phyloP scores from a whole-genome alignment of 2,888 invertebrate species.

The Sceliomorpha sp. region DNA sequence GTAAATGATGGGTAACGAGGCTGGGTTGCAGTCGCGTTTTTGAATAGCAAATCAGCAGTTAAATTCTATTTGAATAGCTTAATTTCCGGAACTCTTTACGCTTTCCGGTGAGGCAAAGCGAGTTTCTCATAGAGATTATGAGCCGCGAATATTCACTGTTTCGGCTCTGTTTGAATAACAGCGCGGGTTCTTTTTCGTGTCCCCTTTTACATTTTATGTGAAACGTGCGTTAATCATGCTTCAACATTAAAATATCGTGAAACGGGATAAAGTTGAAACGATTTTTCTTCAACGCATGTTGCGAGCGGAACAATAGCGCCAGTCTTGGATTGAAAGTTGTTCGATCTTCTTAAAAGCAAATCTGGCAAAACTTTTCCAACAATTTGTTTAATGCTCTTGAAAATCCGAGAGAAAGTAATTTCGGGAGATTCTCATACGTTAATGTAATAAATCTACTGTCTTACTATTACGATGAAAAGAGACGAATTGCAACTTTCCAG shows the following conservation, averaged over 20 bases:
- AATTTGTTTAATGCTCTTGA: no score
- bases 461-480: constrained; percentile 14
- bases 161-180: constrained; percentile 33
- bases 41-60: constrained; percentile 66
- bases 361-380: no score
- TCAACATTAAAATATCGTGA: background rate
- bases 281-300: no score
- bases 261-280: constrained; percentile 3
- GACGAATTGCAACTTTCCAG: constrained; percentile 11
- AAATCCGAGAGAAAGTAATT: no score
- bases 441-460: constrained; percentile 17
- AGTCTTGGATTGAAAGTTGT: no score
- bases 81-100: constrained; percentile 61
- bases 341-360: no score
- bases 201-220: background rate
- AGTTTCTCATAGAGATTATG: constrained; percentile 45
- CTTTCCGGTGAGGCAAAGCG: constrained; percentile 40
- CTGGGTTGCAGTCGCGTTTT: constrained; percentile 60
- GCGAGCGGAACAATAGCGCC: no score
- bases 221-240: constrained; percentile 10
- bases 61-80: constrained; percentile 65
- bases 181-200: constrained; percentile 3
- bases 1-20: constrained; percentile 65
- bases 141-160: constrained; percentile 38
- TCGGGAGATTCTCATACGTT: no score